Percentiles rank a stretch among this genome's conserved stretches.
Conservation (phyloP, 1,140 invertebrate genomes). For the Aphaenogaster floridana region DNA sequence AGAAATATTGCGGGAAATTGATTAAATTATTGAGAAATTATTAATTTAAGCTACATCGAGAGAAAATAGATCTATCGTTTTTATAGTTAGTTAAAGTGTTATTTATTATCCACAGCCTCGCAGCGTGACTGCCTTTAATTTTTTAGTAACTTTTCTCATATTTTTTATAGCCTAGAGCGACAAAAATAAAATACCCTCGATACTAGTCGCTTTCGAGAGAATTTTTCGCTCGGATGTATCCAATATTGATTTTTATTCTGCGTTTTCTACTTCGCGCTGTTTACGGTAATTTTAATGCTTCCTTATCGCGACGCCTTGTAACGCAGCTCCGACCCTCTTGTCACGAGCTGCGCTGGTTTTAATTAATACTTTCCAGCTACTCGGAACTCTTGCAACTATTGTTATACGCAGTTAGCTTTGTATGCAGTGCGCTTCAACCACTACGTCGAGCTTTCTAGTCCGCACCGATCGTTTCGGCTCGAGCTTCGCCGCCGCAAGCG, state of each 20-base stretch:
- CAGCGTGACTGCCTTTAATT: background rate
- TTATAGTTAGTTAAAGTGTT: background rate
- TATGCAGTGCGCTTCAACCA: constrained; percentile 25
- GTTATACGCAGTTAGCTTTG: background rate
- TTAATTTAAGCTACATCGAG: background rate
- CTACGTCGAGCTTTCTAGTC: constrained; percentile 22
- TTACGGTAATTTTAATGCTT: background rate
- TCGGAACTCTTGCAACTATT: constrained; percentile 2
- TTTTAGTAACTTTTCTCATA: background rate
- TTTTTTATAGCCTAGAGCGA: background rate
- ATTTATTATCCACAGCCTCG: background rate
- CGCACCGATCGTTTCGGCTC: background rate
- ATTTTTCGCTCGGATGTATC: background rate
- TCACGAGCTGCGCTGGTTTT: background rate
- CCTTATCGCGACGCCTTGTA: background rate
- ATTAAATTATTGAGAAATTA: background rate
- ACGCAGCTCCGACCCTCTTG: constrained; percentile 2
- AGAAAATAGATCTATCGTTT: constrained; percentile 4
- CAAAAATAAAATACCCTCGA: background rate
- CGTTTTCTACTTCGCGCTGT: background rate
- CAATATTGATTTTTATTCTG: background rate
- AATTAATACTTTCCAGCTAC: constrained; percentile 35
- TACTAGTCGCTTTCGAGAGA: background rate
- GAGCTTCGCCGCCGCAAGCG: background rate
- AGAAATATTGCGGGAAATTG: background rate